A percentile compares a stretch with the other conserved stretches of the same genome.
phyloP scores from a whole-genome alignment of 2,888 invertebrate genomes.

The Aleiodes testaceus region DNA sequence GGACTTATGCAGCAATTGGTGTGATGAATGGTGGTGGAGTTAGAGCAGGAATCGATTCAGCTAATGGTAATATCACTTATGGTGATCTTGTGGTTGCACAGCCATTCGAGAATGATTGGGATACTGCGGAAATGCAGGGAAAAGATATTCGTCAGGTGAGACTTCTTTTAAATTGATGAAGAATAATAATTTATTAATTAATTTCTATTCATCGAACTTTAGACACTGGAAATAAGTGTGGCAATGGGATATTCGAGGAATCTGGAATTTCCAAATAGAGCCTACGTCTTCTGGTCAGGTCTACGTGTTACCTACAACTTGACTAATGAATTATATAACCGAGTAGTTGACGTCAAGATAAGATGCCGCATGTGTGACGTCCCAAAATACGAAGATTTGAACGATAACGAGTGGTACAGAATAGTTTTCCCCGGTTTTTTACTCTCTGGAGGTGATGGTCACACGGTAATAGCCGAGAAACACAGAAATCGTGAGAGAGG shows the following conservation, averaged over 20 bases:
- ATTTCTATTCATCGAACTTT: conserved; percentile 10
- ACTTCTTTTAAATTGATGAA: background rate
- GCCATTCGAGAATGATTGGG: conserved; percentile 86
- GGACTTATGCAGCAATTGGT: conserved; percentile 82
- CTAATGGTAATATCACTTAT: conserved; percentile 75
- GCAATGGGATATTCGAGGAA: conserved; percentile 36
- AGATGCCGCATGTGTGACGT: conserved; percentile 79
- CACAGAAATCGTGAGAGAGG: conserved; percentile 74
- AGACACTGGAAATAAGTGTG: conserved; percentile 58
- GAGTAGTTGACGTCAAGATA: conserved; percentile 57
- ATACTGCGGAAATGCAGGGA: conserved; percentile 82
- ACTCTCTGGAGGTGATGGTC: conserved; percentile 81
- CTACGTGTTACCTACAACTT: conserved; percentile 60
- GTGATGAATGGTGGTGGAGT: conserved; percentile 82
- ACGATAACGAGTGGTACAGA: conserved; percentile 76
- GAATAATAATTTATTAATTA: background rate
- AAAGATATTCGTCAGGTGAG: conserved; percentile 75
- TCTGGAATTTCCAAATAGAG: conserved; percentile 37
- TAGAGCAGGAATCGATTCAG: conserved; percentile 78
- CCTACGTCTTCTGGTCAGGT: conserved; percentile 63
- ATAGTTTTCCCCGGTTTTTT: conserved; percentile 75
- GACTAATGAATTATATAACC: conserved; percentile 43
- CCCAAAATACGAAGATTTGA: conserved; percentile 78
- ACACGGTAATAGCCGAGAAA: conserved; percentile 74
- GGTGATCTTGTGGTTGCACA: conserved; percentile 80